Evolutionary conservation across 2,797 vertebrate species (phyloP), one percentile per base, ranked within the genome.

Genomic region (Xerus rutilus): DNA sequence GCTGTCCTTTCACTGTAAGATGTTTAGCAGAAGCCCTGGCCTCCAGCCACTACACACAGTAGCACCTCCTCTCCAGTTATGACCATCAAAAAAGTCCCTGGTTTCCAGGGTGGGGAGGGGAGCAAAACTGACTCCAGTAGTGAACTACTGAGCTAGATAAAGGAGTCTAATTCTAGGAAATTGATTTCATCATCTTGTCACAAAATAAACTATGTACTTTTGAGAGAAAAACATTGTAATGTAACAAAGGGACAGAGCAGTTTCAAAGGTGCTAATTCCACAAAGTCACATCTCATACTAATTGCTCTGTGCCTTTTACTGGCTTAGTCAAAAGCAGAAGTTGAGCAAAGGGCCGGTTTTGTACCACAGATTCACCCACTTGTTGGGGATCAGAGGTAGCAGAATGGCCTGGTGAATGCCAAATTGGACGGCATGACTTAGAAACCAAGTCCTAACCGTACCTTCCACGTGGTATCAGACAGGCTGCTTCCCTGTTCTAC

Each of bases 401-500:
- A 32, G 2, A 0, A 0, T 18, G 8, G 15, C 21, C 6, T 21
- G 21, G 15, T 3, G 8, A 79, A 54, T 39, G 21, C 13, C 76
- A 54, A 79, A 43, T 4, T 54, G 32, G 49, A 52, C 1, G 0
- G 3, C 15, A 1, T 20, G 52, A 76, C 11, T 87, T 20, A 62
- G 76, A 93, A 84, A 73, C 4, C 2, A 28, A 73, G 43, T 57
- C 52, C 62, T 59, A 20, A 77, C 82, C n/a, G 1, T 3, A 54
- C 7, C 1, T 23, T 86, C 78, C 15, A 30, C 0, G 20, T 21
- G 4, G 5, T 10, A 25, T 4, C 32, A 7, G 15, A 85, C 17
- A 74, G 92, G 72, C 15, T 64, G 67, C 17, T 84, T 72, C 32
- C 45, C 7, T 86, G 12, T 49, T 32, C n/a, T 43, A 17, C 20